Evolutionary conservation across 2,797 vertebrate species (phyloP).

Genomic region (Hydrophis major): DNA sequence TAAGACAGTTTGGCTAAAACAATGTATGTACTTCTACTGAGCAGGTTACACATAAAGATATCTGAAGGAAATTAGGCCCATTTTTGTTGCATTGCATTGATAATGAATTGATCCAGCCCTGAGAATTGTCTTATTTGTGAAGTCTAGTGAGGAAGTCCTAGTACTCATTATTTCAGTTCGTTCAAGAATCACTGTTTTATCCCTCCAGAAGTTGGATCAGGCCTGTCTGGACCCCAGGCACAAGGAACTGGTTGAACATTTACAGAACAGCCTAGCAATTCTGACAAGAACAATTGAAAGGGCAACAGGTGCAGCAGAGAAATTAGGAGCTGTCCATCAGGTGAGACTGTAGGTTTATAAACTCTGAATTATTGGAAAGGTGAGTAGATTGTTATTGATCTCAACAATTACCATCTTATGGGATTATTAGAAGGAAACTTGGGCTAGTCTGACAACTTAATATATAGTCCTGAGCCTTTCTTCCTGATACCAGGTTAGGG

Average conservation of each 20-base stretch:
- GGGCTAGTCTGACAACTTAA: not conserved
- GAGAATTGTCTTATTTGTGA: not conserved
- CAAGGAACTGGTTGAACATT: conserved; percentile 72
- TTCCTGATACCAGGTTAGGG: not conserved
- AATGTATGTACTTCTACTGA: not conserved
- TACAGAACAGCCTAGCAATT: conserved; percentile 77
- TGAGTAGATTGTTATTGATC: not conserved
- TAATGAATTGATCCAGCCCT: not conserved
- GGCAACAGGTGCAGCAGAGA: conserved; percentile 77
- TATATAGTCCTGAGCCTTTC: not conserved
- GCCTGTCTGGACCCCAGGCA: conserved; percentile 71
- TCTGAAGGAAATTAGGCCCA: not conserved
- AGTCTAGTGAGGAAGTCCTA: not conserved
- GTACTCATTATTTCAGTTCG: not conserved
- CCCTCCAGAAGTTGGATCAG: conserved; percentile 70
- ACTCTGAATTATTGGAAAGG: not conserved
- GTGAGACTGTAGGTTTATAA: conserved; percentile 50
- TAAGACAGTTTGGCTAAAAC: not conserved
- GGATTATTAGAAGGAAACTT: not conserved
- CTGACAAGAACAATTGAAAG: conserved; percentile 73
- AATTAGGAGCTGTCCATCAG: conserved; percentile 85
- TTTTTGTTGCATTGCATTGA: not conserved
- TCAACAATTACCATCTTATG: not conserved
- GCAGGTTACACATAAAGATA: not conserved
- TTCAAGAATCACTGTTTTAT: not conserved